phyloP scores from a whole-genome alignment of 2,888 invertebrate species.

The Aspidiotus destructor region DNA sequence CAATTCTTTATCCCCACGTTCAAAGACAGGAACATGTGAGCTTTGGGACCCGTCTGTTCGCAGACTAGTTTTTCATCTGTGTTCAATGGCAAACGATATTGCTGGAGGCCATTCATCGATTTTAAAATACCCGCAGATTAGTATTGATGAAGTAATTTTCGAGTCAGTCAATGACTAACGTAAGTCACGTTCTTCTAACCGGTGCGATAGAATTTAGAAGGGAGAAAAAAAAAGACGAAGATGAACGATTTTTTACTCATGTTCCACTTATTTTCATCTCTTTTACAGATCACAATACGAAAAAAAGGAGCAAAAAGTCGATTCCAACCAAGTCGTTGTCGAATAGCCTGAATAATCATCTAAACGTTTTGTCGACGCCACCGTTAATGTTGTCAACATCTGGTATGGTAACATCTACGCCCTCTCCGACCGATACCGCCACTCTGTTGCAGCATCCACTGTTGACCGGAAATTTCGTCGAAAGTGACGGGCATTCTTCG shows the following conservation, averaged over 20 bases:
- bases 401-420: constrained; percentile 21
- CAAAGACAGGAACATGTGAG: too few relatives aligned
- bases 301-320: constrained; percentile 23
- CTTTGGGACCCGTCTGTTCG: too few relatives aligned
- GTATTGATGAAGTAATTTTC: too few relatives aligned
- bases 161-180: too few relatives aligned
- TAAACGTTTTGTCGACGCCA: constrained; percentile 2
- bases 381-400: constrained; percentile 21
- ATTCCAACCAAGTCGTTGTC: constrained; percentile 17
- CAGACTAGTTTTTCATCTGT: too few relatives aligned
- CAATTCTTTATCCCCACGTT: too few relatives aligned
- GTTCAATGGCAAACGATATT: too few relatives aligned
- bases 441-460: constrained; percentile 6
- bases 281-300: constrained; percentile 25
- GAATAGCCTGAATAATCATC: constrained; percentile 16
- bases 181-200: too few relatives aligned
- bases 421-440: constrained; percentile 21
- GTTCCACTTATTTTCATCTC: background rate
- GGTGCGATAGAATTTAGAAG: too few relatives aligned
- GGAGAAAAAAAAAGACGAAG: background rate
- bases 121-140: too few relatives aligned
- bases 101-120: too few relatives aligned
- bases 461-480: constrained; percentile 29
- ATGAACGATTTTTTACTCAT: background rate
- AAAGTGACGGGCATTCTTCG: constrained; percentile 37